These are phyloP conservation scores for Bergia sp. DNA, from an alignment of 92 coral and sea anemone genomes.

Conservation along the genomic window DNA sequence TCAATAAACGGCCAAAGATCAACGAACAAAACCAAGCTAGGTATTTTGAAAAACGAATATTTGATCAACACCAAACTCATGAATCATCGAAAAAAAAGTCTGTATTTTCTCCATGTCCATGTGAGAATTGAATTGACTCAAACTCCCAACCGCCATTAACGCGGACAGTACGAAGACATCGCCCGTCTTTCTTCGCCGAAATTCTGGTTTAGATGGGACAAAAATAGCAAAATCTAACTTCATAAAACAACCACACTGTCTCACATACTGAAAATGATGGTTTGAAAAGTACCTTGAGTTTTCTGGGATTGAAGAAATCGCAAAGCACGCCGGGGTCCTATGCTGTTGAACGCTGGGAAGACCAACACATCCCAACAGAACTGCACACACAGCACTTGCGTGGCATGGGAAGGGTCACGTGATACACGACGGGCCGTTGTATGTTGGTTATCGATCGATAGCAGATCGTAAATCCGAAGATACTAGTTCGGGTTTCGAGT, in stretches of 20 bases:
- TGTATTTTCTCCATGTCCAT: neutral
- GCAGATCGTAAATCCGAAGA: neutral
- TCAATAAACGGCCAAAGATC: neutral
- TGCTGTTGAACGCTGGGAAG: slow-evolving; percentile 99
- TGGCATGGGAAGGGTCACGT: slow-evolving; percentile 25
- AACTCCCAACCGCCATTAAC: slow-evolving; percentile 37
- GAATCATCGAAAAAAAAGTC: neutral
- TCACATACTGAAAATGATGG: slow-evolving; percentile 11
- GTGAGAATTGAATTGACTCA: neutral
- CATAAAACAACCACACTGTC: neutral
- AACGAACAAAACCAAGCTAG: neutral
- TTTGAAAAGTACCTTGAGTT: slow-evolving; percentile 76
- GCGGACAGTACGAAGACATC: slow-evolving; percentile 9
- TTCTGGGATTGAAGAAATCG: slow-evolving; percentile 85
- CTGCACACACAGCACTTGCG: slow-evolving; percentile 12
- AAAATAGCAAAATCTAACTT: neutral
- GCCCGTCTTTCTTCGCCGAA: neutral
- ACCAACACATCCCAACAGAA: slow-evolving; percentile 37
- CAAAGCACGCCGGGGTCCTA: slow-evolving; percentile 99
- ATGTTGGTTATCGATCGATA: slow-evolving; percentile 8
- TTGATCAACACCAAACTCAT: neutral
- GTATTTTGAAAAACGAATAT: neutral
- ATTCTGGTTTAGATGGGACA: neutral
- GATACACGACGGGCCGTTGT: neutral
- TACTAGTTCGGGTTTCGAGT: too few relatives aligned